Evolutionary conservation across 1,140 invertebrate species (phyloP), one percentile per base, ranked within the genome.

Genomic region (Anoplolepis gracilipes): DNA sequence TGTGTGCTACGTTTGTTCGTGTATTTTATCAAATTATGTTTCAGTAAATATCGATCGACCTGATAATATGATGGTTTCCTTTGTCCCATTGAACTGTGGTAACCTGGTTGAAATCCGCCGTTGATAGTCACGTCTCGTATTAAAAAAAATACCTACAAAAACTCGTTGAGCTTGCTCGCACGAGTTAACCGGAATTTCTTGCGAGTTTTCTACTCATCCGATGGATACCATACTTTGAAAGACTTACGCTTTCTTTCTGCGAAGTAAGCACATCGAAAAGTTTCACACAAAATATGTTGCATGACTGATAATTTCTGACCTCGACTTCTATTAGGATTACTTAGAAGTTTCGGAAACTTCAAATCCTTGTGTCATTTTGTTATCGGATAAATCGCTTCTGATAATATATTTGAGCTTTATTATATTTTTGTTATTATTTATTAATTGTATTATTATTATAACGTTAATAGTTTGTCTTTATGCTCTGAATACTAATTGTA

Each of bases 1-100:
- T 61, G 55, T 76, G 36, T 72, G 82, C 53, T 59, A 77, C 81
- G 89, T 84, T 89, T 87, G 90, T 88, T 85, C 88, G 73, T 11
- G 85, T 75, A 92, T 90, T 85, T 85, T 91, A 90, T 91, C 88
- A 86, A 92, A 86, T 92, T 91, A 92, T 90, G 89, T 90, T 81
- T 88, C 84, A 78, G 88, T 82, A 90, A 86, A 91, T 92, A 91
- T 92, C 87, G 90, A 92, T 92, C 86, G 89, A 78, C n/a, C 22
- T 49, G 87, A 55, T 78, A 65, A 69, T 70, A 72, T 82, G 85
- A 62, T 64, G 65, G 79, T 28, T 62, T 55, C 11, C 42, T 39
- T 84, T 67, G 39, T 88, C 76, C 67, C 57, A 75, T 88, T 70
- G 65, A 88, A 75, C 61, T 67, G 57, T 76, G 79, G 67, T 85